Evolutionary conservation across 2,113 vertebrate genomes (phyloP).

Genomic region (Xyliphius kryptos): DNA sequence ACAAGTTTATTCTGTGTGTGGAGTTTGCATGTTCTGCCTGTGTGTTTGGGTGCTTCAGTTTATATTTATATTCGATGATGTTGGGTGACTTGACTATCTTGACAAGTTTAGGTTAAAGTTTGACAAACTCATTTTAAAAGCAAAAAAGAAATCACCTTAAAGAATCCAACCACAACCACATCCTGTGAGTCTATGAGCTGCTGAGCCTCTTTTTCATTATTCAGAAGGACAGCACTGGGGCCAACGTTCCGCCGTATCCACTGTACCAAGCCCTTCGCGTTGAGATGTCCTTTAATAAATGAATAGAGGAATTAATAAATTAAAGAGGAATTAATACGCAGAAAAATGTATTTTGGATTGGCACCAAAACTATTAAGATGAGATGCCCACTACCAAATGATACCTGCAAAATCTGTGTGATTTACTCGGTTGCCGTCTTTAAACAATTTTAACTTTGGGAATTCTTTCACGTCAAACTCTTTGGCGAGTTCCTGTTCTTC

Average conservation of each 20-base stretch:
- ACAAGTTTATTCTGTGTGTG: too few relatives aligned
- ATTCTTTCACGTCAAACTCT: slow-evolving; percentile 71
- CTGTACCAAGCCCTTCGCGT: slow-evolving; percentile 57
- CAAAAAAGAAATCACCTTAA: slow-evolving; percentile 63
- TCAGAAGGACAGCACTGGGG: slow-evolving; percentile 55
- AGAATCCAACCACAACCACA: slow-evolving; percentile 75
- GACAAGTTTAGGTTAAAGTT: too few relatives aligned
- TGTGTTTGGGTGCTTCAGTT: too few relatives aligned
- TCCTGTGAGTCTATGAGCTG: slow-evolving; percentile 58
- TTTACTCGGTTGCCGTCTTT: slow-evolving; percentile 67
- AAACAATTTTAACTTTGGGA: slow-evolving; percentile 80
- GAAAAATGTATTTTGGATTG: background rate
- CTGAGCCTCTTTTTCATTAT: slow-evolving; percentile 36
- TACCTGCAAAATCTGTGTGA: slow-evolving; percentile 64
- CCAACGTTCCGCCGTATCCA: slow-evolving; percentile 73
- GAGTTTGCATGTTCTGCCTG: too few relatives aligned
- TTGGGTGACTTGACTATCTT: too few relatives aligned
- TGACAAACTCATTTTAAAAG: too few relatives aligned
- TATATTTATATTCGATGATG: too few relatives aligned
- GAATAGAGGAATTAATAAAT: background rate
- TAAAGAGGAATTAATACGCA: background rate
- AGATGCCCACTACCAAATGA: background rate
- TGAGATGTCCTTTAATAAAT: slow-evolving; percentile 60
- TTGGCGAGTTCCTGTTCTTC: slow-evolving; percentile 65
- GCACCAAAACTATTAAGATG: too few relatives aligned